These are phyloP conservation scores for Eueremaeus valkanovi DNA, from an alignment of 2,888 invertebrate species.

Conservation along the genomic window DNA sequence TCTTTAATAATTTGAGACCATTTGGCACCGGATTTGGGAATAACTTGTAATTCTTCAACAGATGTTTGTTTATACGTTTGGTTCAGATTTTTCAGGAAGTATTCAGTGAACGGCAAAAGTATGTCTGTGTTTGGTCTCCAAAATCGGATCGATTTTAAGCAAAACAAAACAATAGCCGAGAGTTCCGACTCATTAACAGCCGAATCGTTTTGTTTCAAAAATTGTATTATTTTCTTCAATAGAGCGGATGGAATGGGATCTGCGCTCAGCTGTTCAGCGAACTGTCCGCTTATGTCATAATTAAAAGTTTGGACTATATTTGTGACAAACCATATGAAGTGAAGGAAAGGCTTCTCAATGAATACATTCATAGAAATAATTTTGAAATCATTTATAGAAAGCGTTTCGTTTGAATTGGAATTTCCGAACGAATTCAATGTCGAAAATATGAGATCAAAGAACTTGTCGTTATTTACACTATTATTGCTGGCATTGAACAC, in stretches of 20 bases:
- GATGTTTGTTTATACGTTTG: background rate
- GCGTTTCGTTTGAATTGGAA: background rate
- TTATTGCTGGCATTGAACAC: background rate
- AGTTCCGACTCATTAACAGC: background rate
- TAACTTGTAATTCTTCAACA: background rate
- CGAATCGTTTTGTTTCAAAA: background rate
- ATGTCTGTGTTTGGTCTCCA: slow-evolving; percentile 25
- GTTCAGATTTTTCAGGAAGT: slow-evolving; percentile 14
- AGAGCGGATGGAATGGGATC: background rate
- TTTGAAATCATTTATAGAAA: background rate
- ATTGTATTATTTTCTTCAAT: background rate
- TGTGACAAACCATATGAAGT: slow-evolving; percentile 20
- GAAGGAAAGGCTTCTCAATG: background rate
- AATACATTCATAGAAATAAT: background rate
- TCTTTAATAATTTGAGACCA: slow-evolving; percentile 7
- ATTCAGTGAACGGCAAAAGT: slow-evolving; percentile 16
- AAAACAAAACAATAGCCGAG: background rate
- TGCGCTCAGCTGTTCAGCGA: background rate
- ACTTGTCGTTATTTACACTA: background rate
- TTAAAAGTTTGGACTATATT: background rate
- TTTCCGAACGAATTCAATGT: slow-evolving; percentile 13
- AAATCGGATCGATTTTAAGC: background rate
- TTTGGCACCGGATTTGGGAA: slow-evolving; percentile 1
- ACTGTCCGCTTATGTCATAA: slow-evolving; percentile 4
- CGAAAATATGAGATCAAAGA: slow-evolving; percentile 7